Conservation (phyloP, 2,113 vertebrate species). For the Lethenteron reissneri region DNA sequence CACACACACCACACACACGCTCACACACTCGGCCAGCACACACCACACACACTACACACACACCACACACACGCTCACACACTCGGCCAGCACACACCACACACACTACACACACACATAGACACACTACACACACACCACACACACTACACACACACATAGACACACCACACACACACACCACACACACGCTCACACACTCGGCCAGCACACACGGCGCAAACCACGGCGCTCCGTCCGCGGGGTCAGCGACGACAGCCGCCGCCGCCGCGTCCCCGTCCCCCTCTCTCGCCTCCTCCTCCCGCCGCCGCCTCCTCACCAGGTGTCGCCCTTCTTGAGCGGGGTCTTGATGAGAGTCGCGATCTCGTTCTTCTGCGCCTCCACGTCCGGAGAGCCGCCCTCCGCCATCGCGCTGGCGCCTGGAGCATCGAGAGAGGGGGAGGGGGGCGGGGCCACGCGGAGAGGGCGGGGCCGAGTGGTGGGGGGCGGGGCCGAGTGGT, state of each 20-base stretch:
- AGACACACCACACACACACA: neutral
- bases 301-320: conserved; percentile 38
- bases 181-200: neutral
- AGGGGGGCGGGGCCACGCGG: too few relatives aligned
- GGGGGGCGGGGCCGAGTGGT: too few relatives aligned
- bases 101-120: neutral
- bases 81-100: neutral
- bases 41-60: neutral
- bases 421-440: too few relatives aligned
- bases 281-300: too few relatives aligned
- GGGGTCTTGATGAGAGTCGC: conserved; percentile 66
- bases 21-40: neutral
- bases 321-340: conserved; percentile 76
- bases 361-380: conserved; percentile 76
- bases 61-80: neutral
- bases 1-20: neutral
- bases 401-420: conserved; percentile 71
- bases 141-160: neutral
- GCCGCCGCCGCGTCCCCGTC: too few relatives aligned
- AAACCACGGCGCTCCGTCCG: too few relatives aligned
- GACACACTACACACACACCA: neutral
- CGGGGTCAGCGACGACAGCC: too few relatives aligned
- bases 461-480: too few relatives aligned
- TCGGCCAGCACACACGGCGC: too few relatives aligned
- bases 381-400: conserved; percentile 85